A percentile compares a stretch with the other conserved stretches of the same genome.
Evolutionary conservation across 1,140 invertebrate species (phyloP).

Genomic region (Brachionus plicatilis): DNA sequence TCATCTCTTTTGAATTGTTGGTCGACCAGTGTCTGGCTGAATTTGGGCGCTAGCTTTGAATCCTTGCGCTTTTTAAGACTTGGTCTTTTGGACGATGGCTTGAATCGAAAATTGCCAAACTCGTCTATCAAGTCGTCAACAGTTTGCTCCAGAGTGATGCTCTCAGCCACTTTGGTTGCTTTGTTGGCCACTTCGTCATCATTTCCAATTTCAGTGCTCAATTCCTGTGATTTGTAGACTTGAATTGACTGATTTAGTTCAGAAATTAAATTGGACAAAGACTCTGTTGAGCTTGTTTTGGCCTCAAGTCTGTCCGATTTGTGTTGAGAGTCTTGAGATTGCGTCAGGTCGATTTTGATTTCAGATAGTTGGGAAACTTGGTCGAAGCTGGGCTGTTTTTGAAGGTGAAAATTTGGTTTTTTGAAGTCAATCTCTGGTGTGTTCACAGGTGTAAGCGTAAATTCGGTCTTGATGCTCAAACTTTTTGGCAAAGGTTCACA

Average conservation of each 20-base stretch:
- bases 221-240: neutral
- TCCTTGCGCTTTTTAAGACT: conserved; percentile 9
- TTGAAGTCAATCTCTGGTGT: neutral
- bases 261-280: neutral
- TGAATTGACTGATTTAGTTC: neutral
- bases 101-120: conserved; percentile 4
- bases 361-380: neutral
- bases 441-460: neutral
- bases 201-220: neutral
- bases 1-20: neutral
- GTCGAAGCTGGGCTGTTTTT: neutral
- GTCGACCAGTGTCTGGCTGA: neutral
- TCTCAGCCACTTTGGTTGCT: neutral
- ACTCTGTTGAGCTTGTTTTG: conserved; percentile 1
- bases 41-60: conserved; percentile 17
- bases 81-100: neutral
- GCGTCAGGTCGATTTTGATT: neutral
- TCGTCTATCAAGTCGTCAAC: conserved; percentile 30
- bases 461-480: neutral
- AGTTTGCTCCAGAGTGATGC: neutral
- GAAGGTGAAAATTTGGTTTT: neutral
- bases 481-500: neutral
- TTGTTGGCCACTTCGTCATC: neutral
- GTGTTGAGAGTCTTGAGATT: neutral
- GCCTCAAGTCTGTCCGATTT: neutral